phyloP scores from a whole-genome alignment of 2,113 vertebrate species.

The Himantopus leucocephalus region DNA sequence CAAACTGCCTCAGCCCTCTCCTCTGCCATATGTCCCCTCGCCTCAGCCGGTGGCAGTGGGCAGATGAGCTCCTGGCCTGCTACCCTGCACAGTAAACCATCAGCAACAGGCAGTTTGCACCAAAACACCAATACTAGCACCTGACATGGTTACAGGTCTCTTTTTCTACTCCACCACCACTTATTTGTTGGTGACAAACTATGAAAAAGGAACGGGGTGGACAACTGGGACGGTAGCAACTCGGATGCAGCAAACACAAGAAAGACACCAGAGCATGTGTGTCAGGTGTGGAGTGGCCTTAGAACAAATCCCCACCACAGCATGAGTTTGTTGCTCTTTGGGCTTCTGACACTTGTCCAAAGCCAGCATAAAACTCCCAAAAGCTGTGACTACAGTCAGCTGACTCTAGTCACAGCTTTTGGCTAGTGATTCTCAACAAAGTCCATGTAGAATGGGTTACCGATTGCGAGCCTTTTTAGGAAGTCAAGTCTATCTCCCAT shows the following conservation, averaged over 20 bases:
- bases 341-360: neutral
- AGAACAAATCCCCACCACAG: neutral
- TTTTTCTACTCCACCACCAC: neutral
- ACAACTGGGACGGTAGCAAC: neutral
- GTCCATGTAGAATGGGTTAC: neutral
- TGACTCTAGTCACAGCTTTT: neutral
- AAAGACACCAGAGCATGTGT: accelerated
- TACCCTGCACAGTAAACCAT: neutral
- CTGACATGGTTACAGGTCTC: neutral
- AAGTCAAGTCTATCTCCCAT: neutral
- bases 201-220: neutral
- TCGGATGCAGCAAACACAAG: accelerated
- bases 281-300: neutral
- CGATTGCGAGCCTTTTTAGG: neutral
- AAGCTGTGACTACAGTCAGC: neutral
- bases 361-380: neutral
- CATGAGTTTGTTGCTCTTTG: neutral
- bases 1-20: neutral
- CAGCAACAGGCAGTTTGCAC: neutral
- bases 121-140: neutral
- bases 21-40: accelerated
- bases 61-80: neutral
- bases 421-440: neutral
- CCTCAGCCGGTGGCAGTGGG: neutral
- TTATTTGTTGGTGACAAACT: neutral